phyloP scores from a whole-genome alignment of 1,140 invertebrate species.

The Platorchestia sp. region DNA sequence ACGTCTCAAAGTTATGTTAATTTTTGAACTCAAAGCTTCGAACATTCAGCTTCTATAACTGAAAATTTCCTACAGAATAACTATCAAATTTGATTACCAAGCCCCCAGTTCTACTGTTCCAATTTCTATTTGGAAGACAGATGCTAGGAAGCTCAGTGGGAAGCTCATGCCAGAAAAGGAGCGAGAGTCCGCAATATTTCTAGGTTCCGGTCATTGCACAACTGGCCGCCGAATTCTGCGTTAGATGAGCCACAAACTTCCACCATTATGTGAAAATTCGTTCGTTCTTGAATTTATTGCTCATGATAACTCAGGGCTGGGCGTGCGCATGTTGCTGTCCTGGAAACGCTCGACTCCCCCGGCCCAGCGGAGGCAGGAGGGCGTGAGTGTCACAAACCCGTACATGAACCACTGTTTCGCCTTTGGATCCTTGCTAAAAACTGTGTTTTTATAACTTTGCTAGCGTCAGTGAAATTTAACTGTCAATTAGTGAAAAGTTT shows the following conservation, averaged over 20 bases:
- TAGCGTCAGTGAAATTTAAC: not conserved
- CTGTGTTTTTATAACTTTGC: not conserved
- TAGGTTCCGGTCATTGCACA: not conserved
- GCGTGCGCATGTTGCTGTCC: not conserved
- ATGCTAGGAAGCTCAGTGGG: not conserved
- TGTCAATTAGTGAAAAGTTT: not conserved
- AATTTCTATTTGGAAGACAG: not conserved
- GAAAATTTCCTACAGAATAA: not conserved
- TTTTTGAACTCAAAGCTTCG: not conserved
- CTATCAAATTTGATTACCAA: not conserved
- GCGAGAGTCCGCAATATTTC: not conserved
- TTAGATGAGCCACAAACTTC: not conserved
- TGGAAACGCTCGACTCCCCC: not conserved
- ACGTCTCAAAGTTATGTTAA: not conserved
- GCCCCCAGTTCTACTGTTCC: not conserved
- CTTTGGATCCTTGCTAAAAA: not conserved
- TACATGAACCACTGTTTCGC: not conserved
- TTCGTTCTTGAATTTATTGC: not conserved
- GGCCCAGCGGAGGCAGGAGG: no score
- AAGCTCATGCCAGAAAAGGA: not conserved
- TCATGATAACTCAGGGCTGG: not conserved
- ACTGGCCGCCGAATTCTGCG: not conserved
- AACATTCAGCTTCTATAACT: not conserved
- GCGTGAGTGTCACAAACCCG: not conserved
- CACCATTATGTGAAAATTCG: not conserved